Base-by-base conservation (phyloP, 1,140 invertebrate species). In the Euschistus heros region DNA sequence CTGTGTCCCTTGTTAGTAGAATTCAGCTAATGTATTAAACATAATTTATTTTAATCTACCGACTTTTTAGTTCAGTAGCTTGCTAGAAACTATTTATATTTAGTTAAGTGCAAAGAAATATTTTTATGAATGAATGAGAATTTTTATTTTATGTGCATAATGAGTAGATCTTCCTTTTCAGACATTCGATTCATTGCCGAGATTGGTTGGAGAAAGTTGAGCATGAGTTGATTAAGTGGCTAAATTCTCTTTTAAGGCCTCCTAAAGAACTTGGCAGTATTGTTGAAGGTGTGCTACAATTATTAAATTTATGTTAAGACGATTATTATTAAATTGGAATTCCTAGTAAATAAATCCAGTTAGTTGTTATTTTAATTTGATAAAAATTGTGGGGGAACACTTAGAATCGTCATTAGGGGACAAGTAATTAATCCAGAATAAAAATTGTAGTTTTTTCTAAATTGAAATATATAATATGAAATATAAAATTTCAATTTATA, bases 231-330 rank as follows among this genome's bases (percentile, higher is more conserved):
- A 87, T 85, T 68, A 86, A 87, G 67, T 95, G 92, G 92, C 75
- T 95, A 0, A 95, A 95, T 75, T 87, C 85, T 63, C 77, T 95
- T 37, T 75, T 96, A 1, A 91, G 89, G 3, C 89, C 91, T 8
- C 87, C 88, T 2, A 82, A 84, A 42, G 83, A 86, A 60, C 70
- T 78, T 2, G 79, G 81, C 59, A 63, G 66, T 64, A 75, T 78
- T 64, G 79, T 81, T 73, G 70, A 71, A 66, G 52, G 52, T 47
- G 18, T 47, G 14, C n/a, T n/a, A n/a, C 66, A 67, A 10, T n/a
- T n/a, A n/a, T n/a, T n/a, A n/a, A n/a, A n/a, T n/a, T n/a, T n/a
- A n/a, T n/a, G n/a, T n/a, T n/a, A n/a, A n/a, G n/a, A n/a, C n/a
- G n/a, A n/a, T 37, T 37, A 4, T 37, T 37, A 37, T 37, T 37